Conservation (phyloP, 2,797 vertebrate genomes). For the Alfaro cultratus region DNA sequence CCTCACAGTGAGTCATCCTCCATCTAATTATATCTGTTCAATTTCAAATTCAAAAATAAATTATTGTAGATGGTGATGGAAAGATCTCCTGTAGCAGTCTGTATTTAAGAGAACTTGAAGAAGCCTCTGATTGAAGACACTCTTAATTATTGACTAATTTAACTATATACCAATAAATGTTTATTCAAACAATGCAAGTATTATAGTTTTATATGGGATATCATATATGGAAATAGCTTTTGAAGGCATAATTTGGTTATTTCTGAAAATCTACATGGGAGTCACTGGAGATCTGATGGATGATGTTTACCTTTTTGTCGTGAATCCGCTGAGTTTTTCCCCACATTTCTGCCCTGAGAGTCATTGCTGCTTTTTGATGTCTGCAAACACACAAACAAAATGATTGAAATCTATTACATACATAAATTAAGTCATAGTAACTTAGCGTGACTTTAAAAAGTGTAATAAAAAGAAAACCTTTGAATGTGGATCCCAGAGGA, state of each 20-base stretch:
- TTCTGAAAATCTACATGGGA: not conserved
- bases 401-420: not conserved
- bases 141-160: not conserved
- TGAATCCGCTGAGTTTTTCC: constrained; percentile 40
- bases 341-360: constrained; percentile 35
- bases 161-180: not conserved
- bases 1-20: not conserved
- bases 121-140: too few species aligned
- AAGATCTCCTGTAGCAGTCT: too few species aligned
- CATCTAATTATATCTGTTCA: not conserved
- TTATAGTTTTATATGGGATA: not conserved
- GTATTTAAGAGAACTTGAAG: too few species aligned
- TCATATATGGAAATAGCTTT: not conserved
- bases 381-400: constrained; percentile 37
- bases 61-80: too few species aligned
- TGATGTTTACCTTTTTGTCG: constrained; percentile 57
- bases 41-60: too few species aligned
- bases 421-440: not conserved
- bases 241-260: not conserved
- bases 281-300: not conserved
- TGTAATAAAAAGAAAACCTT: constrained; percentile 43
- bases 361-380: constrained; percentile 41
- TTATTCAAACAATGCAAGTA: not conserved
- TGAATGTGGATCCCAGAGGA: constrained; percentile 21
- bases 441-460: not conserved